These are phyloP conservation scores for Acleris sparsana DNA, from an alignment of 2,888 invertebrate species.

Conservation along the genomic window DNA sequence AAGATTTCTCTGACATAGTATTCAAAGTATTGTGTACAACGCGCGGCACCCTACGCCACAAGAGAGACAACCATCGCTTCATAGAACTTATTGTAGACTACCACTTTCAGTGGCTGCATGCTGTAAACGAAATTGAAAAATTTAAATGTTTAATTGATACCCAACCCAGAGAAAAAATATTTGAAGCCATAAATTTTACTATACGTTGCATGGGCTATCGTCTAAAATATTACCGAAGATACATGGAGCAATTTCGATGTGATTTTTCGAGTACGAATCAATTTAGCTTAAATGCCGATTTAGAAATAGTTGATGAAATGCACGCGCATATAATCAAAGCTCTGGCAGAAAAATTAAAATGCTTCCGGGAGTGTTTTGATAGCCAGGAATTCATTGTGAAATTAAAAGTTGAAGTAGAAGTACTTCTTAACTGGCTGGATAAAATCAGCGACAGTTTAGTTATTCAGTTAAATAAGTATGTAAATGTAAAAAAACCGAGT, in stretches of 20 bases:
- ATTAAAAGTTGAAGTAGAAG: conserved; percentile 52
- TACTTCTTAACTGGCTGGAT: conserved; percentile 69
- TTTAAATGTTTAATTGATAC: conserved; percentile 52
- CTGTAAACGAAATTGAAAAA: conserved; percentile 64
- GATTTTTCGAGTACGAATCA: conserved; percentile 54
- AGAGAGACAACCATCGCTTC: conserved; percentile 41
- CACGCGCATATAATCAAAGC: conserved; percentile 58
- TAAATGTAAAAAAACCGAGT: conserved; percentile 57
- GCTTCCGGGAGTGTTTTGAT: conserved; percentile 53
- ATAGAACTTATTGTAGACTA: conserved; percentile 66
- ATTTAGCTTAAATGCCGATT: conserved; percentile 58
- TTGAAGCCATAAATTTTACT: conserved; percentile 63
- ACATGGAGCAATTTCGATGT: conserved; percentile 57
- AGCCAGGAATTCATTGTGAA: conserved; percentile 58
- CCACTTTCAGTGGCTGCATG: conserved; percentile 70
- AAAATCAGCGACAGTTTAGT: conserved; percentile 66
- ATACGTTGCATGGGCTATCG: conserved; percentile 62
- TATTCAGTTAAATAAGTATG: conserved; percentile 57
- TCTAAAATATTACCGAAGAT: conserved; percentile 63
- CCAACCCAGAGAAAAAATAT: conserved; percentile 57
- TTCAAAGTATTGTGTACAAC: conserved; percentile 66
- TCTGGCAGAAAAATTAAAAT: conserved; percentile 61
- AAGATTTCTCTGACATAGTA: conserved; percentile 66
- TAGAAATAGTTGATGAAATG: conserved; percentile 77
- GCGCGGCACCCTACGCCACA: conserved; percentile 51